Evolutionary conservation across 2,113 vertebrate species (phyloP).

Genomic region (Macroglossus sobrinus): DNA sequence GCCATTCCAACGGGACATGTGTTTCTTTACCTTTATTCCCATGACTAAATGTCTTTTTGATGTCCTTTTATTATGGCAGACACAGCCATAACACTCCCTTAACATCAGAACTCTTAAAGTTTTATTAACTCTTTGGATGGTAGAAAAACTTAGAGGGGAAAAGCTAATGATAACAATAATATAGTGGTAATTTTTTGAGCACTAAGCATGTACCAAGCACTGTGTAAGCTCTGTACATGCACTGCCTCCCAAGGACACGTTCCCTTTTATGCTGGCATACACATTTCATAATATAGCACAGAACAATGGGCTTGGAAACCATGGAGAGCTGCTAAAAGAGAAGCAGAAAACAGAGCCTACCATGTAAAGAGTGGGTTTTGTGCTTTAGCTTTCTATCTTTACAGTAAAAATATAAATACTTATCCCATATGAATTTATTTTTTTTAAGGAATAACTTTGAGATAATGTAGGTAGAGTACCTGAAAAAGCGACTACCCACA

Average conservation of each 20-base stretch:
- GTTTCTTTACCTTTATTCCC: slow-evolving; percentile 81
- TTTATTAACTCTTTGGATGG: slow-evolving; percentile 66
- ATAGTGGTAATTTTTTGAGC: neutral
- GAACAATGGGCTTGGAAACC: neutral
- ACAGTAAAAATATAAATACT: neutral
- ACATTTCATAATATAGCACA: neutral
- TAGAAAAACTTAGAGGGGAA: neutral
- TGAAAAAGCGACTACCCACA: neutral
- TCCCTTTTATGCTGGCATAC: neutral
- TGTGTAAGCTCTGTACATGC: neutral
- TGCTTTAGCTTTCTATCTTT: neutral
- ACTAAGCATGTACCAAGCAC: neutral
- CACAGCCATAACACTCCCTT: slow-evolving; percentile 69
- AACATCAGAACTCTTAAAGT: slow-evolving; percentile 56
- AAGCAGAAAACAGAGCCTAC: neutral
- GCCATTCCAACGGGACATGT: slow-evolving; percentile 77
- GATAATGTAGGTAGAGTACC: neutral
- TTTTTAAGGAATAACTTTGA: neutral
- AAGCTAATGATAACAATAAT: neutral
- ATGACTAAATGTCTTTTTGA: slow-evolving; percentile 82
- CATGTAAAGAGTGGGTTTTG: neutral
- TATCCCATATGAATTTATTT: neutral
- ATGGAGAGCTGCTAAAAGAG: neutral
- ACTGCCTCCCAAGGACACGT: neutral
- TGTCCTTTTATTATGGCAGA: slow-evolving; percentile 77